phyloP scores from a whole-genome alignment of 2,888 invertebrate species.

The Hanleya hanleyi region DNA sequence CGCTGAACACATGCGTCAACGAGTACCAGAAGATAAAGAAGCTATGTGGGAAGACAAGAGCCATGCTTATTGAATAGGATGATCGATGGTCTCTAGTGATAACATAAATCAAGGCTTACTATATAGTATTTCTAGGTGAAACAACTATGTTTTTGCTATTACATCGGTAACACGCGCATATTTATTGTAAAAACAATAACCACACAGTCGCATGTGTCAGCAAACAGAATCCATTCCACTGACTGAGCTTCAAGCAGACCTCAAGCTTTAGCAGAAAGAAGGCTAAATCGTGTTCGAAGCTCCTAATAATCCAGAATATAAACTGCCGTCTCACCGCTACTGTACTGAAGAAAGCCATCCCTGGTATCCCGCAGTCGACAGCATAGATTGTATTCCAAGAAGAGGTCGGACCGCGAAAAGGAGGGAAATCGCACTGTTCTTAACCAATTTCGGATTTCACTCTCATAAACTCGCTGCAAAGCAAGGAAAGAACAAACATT shows the following conservation, averaged over 20 bases:
- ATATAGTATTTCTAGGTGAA: not conserved
- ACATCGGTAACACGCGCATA: not conserved
- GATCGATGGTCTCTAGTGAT: not conserved
- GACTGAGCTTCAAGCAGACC: too few relatives aligned
- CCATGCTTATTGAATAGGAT: too few relatives aligned
- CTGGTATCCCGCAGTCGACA: constrained; percentile 11
- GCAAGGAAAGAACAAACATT: not conserved
- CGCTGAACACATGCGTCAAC: too few relatives aligned
- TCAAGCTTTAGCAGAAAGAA: too few relatives aligned
- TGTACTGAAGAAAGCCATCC: not conserved
- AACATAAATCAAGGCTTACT: not conserved
- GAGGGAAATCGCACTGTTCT: constrained; percentile 33
- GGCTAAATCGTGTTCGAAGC: too few relatives aligned
- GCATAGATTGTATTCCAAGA: constrained; percentile 40
- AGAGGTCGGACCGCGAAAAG: constrained; percentile 42
- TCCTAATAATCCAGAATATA: too few relatives aligned
- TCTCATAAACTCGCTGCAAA: not conserved
- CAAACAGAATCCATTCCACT: too few relatives aligned
- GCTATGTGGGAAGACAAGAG: too few relatives aligned
- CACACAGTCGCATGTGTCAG: too few relatives aligned
- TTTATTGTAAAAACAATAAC: not conserved
- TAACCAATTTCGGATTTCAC: constrained; percentile 16
- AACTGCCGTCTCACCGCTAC: not conserved
- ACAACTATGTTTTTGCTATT: not conserved
- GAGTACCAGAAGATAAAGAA: too few relatives aligned